phyloP scores from a whole-genome alignment of 1,140 invertebrate genomes.

The Telenomus remus region DNA sequence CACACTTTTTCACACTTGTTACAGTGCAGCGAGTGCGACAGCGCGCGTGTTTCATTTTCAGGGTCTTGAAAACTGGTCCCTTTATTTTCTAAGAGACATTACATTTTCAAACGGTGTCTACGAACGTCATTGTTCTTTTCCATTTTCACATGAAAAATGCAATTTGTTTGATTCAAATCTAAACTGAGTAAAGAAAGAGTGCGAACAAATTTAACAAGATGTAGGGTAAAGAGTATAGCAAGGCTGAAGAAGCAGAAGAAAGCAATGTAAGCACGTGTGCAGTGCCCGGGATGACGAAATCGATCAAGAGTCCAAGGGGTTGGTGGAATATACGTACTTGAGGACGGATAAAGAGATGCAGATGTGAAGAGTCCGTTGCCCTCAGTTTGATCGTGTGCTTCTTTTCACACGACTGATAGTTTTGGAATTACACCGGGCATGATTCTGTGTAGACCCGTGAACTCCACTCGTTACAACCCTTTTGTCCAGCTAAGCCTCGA shows the following conservation, averaged over 20 bases:
- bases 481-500: conserved; percentile 47
- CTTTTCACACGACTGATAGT: conserved; percentile 54
- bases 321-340: conserved; percentile 30
- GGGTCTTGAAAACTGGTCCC: conserved; percentile 25
- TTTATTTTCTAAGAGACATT: conserved; percentile 22
- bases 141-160: conserved; percentile 28
- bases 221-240: background rate
- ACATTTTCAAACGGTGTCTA: conserved; percentile 21
- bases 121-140: conserved; percentile 28
- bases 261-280: conserved; percentile 3
- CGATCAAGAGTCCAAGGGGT: conserved; percentile 10
- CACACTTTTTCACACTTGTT: conserved; percentile 18
- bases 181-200: no score
- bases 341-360: conserved; percentile 44
- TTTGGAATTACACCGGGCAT: conserved; percentile 46
- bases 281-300: conserved; percentile 29
- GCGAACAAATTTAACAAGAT: no score
- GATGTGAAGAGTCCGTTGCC: conserved; percentile 36
- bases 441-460: conserved; percentile 34
- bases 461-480: conserved; percentile 42
- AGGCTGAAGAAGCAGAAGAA: background rate
- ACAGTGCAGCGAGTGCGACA: conserved; percentile 1
- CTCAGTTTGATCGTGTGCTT: conserved; percentile 22
- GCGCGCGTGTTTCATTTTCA: conserved; percentile 11
- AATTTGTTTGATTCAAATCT: conserved; percentile 27